Evolutionary conservation across 2,113 vertebrate species (phyloP), one percentile per base, ranked within the genome.

Genomic region (Gadus chalcogrammus): DNA sequence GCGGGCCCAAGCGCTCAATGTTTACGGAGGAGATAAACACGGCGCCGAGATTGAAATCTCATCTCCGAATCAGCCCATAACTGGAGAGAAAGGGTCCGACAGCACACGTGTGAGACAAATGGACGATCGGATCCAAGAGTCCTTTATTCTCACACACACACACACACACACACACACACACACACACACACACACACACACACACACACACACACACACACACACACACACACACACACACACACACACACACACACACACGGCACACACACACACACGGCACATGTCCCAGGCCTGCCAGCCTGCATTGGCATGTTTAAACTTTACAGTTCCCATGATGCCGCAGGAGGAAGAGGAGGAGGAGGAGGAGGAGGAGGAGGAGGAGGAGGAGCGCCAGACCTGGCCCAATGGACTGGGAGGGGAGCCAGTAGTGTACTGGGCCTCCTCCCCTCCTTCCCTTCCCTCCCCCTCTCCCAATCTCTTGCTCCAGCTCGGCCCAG

Each of bases 341-440:
- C 53, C 65, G 18, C 11, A 69, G 68, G 67, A 52, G 68, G 15
- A 69, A 65, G 68, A 52, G 68, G 59, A 62, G 67, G 70, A 56
- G 73, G 73, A 77, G 72, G 65, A 65, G 77, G 20, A 69, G 68
- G 67, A 52, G 68, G 15, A 69, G 68, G 68, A 52, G 68, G 59
- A 62, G 67, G 70, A 56, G 73, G 73, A 77, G 72, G 65, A 65
- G 77, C 68, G 68, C 67, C 67, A 65, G 70, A 70, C 56, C 15
- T 79, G 80, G 81, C 75, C 64, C 13, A 55, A 3, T 69, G 69
- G 66, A 66, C 4, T 7, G 24, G 16, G 53, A 75, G 59, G 75
- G 72, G 55, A 72, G 85, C 78, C 84, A 87, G 80, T 74, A 42
- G 65, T 71, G 22, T 64, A 66, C 59, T 65, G 73, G 89, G 75